A percentile compares a stretch with the other conserved stretches of the same genome.
Conservation (phyloP, 2,113 vertebrate species). For the Forbesichthys papilliferus region DNA sequence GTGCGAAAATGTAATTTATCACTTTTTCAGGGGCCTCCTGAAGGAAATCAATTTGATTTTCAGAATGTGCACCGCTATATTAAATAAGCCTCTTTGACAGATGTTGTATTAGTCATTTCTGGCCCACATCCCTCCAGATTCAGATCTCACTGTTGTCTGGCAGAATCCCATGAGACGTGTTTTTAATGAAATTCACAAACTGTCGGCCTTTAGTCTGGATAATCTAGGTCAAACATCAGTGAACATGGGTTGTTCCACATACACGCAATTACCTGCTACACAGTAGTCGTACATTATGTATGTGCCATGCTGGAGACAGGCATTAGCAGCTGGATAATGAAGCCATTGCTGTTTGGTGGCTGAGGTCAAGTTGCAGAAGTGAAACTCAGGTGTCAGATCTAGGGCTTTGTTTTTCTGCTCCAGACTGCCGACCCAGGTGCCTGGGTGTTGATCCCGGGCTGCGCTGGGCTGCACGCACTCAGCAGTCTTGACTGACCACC, state of each 20-base stretch:
- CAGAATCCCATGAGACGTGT: neutral
- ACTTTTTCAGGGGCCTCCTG: slow-evolving; percentile 3
- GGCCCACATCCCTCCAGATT: neutral
- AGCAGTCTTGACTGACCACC: neutral
- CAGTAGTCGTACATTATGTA: neutral
- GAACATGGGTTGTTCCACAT: slow-evolving; percentile 5
- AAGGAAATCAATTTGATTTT: slow-evolving; percentile 2
- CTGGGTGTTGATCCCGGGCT: slow-evolving; percentile 10
- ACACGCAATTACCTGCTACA: neutral
- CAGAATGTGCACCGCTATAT: neutral
- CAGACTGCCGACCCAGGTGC: neutral
- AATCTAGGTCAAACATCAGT: neutral
- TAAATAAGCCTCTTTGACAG: neutral
- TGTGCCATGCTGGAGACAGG: neutral
- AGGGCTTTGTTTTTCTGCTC: slow-evolving; percentile 9
- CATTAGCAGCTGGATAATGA: neutral
- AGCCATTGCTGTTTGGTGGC: neutral
- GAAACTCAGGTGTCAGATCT: neutral
- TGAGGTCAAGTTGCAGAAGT: neutral
- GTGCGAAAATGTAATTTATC: slow-evolving; percentile 6
- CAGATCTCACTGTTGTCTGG: neutral
- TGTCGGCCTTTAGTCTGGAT: neutral
- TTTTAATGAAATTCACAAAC: slow-evolving; percentile 3
- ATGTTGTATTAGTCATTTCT: neutral
- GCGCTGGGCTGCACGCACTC: neutral